Evolutionary conservation across 2,888 invertebrate genomes (phyloP), one percentile per base, ranked within the genome.

Genomic region (Candidula unifasciata): DNA sequence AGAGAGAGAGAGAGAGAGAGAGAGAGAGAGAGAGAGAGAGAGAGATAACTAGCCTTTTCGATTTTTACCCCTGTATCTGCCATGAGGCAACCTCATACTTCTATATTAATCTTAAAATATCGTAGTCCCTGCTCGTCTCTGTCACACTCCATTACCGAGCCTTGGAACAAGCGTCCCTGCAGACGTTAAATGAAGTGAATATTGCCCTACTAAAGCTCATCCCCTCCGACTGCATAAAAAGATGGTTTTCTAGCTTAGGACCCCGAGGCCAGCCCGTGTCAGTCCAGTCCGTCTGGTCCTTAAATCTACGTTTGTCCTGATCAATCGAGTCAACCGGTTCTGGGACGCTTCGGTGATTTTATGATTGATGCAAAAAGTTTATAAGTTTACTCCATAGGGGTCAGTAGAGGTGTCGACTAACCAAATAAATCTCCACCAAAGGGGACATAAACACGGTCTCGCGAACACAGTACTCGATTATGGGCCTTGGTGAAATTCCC

Each of bases 301-400:
- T 44, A 71, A 73, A 73, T 73, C 73, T 5, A 6, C 37, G 73
- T 52, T 44, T 27, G n/a, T 73, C 73, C 35, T 37, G 37, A 73
- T 37, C 73, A 73, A 44, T 27, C 44, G 27, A 33, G 44, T 27
- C n/a, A 5, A 52, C 44, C 44, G 24, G 44, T 8, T n/a, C 73
- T 16, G 13, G 6, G n/a, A 73, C 35, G 27, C 52, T 37, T 73
- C 73, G n/a, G 73, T 73, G 73, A 73, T 52, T 73, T 73, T n/a
- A 73, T 44, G 44, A 44, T 21, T 52, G 44, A 44, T 33, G 52
- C 10, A 6, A n/a, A 16, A 3, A 52, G 27, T 52, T 8, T 33
- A 24, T 8, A 73, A 18, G 16, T 44, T 52, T 5, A 52, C 44
- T 44, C 73, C 2, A 2, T 2, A 5, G 35, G 44, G 44, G 6